phyloP scores from a whole-genome alignment of 2,113 vertebrate species.

The Chlorodrepanis virens region DNA sequence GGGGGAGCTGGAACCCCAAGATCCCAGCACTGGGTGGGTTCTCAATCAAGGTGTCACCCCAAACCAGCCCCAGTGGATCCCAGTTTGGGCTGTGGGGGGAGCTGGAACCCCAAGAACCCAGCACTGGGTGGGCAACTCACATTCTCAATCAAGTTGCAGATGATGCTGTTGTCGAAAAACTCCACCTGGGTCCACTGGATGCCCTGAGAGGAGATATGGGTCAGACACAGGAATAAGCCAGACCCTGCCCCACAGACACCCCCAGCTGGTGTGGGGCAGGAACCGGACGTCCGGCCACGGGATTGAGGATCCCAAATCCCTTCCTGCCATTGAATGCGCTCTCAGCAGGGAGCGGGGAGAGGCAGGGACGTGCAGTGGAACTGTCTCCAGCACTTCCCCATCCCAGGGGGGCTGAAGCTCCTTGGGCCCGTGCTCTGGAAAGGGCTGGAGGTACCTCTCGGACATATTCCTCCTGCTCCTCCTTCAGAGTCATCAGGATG shows the following conservation, averaged over 20 bases:
- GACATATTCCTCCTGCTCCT: conserved; percentile 80
- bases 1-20: background rate
- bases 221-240: fast-evolving
- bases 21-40: background rate
- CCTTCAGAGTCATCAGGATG: conserved; percentile 79
- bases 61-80: fast-evolving
- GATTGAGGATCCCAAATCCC: background rate
- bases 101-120: background rate
- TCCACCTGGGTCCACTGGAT: conserved; percentile 75
- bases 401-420: fast-evolving
- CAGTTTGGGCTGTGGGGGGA: background rate
- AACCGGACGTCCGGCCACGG: background rate
- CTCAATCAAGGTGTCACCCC: conserved; percentile 68
- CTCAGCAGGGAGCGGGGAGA: background rate
- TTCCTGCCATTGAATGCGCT: conserved; percentile 50
- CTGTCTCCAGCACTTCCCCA: background rate
- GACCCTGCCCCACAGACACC: background rate
- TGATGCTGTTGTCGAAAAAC: conserved; percentile 79
- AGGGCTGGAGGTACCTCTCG: conserved; percentile 69
- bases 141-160: conserved; percentile 79
- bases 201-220: conserved; percentile 56
- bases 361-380: fast-evolving
- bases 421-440: fast-evolving
- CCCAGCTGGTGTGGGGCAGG: background rate
- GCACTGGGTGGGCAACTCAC: conserved; percentile 59